phyloP scores from a whole-genome alignment of 2,888 invertebrate genomes.

The Didymodactylos carnosus region DNA sequence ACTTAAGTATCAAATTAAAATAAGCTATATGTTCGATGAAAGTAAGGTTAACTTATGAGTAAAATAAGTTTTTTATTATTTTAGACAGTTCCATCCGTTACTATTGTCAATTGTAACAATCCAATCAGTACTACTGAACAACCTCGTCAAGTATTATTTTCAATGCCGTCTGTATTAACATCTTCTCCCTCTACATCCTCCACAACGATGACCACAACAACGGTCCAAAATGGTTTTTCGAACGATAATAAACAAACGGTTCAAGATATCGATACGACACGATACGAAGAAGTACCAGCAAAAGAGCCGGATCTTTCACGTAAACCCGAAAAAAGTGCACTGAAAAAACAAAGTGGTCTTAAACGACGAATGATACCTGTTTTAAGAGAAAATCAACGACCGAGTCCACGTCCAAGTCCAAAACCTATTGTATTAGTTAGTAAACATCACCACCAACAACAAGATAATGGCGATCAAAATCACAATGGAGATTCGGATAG shows the following conservation, averaged over 20 bases:
- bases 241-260: too few species aligned
- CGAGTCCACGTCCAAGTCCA: neutral
- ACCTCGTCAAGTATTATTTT: too few species aligned
- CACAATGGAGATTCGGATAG: neutral
- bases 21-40: too few species aligned
- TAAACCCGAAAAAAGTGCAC: slow-evolving; percentile 13
- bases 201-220: neutral
- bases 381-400: neutral
- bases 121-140: too few species aligned
- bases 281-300: slow-evolving; percentile 24
- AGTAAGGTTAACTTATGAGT: too few species aligned
- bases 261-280: neutral
- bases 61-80: too few species aligned
- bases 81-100: too few species aligned
- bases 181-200: neutral
- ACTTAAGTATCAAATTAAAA: too few species aligned
- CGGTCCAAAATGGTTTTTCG: neutral
- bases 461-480: neutral
- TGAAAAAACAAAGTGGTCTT: slow-evolving; percentile 16
- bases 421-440: neutral
- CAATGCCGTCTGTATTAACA: too few species aligned
- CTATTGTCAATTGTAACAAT: too few species aligned
- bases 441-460: neutral
- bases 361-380: neutral
- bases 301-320: slow-evolving; percentile 15